Conservation (phyloP, 2,797 vertebrate species). For the Coendou prehensilis region DNA sequence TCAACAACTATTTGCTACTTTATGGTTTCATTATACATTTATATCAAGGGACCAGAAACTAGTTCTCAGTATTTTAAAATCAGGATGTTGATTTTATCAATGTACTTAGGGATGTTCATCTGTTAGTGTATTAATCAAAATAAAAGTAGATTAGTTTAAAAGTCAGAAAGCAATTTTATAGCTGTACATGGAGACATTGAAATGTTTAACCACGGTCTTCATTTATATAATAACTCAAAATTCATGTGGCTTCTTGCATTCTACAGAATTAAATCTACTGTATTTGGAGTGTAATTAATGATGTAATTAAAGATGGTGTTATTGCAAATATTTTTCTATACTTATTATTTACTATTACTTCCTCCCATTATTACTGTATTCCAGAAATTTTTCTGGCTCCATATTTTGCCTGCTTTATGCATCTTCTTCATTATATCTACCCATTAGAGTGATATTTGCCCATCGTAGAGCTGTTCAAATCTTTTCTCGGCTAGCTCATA, state of each 20-base stretch:
- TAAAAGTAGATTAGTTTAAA: slow-evolving; percentile 36
- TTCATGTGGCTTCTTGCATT: neutral
- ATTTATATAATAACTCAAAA: neutral
- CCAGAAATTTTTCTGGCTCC: neutral
- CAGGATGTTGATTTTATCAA: neutral
- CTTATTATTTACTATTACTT: neutral
- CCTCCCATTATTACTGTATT: neutral
- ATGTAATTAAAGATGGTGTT: neutral
- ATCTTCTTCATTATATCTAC: neutral
- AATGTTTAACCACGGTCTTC: neutral
- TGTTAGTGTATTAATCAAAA: slow-evolving; percentile 46
- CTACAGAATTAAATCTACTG: neutral
- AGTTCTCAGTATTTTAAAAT: slow-evolving; percentile 30
- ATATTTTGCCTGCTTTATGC: neutral
- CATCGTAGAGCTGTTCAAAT: neutral
- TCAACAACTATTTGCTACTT: slow-evolving; percentile 10
- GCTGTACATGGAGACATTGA: neutral
- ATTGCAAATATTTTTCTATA: neutral
- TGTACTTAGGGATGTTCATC: neutral
- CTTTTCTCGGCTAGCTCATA: neutral
- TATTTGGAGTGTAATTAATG: neutral
- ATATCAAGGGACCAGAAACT: neutral
- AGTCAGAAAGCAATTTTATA: slow-evolving; percentile 44
- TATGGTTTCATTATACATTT: slow-evolving; percentile 20
- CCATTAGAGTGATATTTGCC: neutral